Conservation (phyloP, 2,888 invertebrate species). For the Halocaridina rubra region DNA sequence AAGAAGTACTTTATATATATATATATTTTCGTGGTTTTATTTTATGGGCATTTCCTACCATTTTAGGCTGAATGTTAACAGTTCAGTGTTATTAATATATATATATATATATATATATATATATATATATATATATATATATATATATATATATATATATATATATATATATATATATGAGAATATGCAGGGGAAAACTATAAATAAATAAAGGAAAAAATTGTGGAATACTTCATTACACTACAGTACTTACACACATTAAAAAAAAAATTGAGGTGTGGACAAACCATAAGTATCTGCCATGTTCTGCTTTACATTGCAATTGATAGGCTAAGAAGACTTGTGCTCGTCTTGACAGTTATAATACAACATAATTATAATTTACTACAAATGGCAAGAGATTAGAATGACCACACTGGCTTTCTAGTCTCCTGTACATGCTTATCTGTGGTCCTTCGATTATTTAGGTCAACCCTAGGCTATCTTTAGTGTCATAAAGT, state of each 20-base stretch:
- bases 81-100: too few species aligned
- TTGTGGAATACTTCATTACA: neutral
- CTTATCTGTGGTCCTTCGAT: slow-evolving; percentile 15
- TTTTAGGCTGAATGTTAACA: too few species aligned
- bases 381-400: too few species aligned
- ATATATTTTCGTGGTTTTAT: too few species aligned
- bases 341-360: slow-evolving; percentile 33
- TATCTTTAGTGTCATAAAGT: slow-evolving; percentile 20
- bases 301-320: slow-evolving; percentile 40
- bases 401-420: neutral
- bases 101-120: too few species aligned
- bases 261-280: slow-evolving; percentile 6
- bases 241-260: neutral
- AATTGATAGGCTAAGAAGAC: slow-evolving; percentile 31
- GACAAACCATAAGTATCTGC: slow-evolving; percentile 51
- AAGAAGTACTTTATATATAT: too few species aligned
- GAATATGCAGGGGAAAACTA: too few species aligned
- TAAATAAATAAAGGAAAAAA: too few species aligned
- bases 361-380: neutral
- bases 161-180: too few species aligned
- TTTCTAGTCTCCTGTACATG: slow-evolving; percentile 3
- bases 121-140: too few species aligned
- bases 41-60: too few species aligned
- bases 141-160: too few species aligned
- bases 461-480: slow-evolving; percentile 34